A percentile compares a stretch with the other conserved stretches of the same genome.
Conservation (phyloP, 2,113 vertebrate genomes). For the Bucco capensis region DNA sequence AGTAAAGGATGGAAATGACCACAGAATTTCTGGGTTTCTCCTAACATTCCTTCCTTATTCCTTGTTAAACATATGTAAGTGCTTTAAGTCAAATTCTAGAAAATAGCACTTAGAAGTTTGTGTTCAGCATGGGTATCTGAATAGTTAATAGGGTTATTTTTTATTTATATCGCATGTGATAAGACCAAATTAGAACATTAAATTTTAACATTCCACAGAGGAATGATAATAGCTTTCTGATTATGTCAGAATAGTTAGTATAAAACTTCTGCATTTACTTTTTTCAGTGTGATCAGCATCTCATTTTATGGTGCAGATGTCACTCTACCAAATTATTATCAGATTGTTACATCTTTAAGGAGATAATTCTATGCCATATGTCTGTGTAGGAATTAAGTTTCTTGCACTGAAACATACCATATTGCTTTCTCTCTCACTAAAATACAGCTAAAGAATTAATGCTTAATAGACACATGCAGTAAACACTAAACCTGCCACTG, state of each 20-base stretch:
- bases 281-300: conserved; percentile 58
- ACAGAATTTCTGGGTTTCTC: not conserved
- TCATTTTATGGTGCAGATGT: conserved; percentile 66
- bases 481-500: not conserved
- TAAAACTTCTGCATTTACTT: conserved; percentile 36
- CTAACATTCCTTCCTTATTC: not conserved
- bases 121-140: conserved; percentile 32
- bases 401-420: conserved; percentile 15
- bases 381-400: conserved; percentile 46
- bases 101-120: conserved; percentile 19
- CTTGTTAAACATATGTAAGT: not conserved
- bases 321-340: conserved; percentile 48
- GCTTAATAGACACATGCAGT: conserved; percentile 17
- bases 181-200: conserved; percentile 67
- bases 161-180: conserved; percentile 68
- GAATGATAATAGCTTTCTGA: conserved; percentile 47
- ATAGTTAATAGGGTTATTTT: conserved; percentile 57
- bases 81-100: conserved; percentile 3
- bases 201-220: conserved; percentile 65
- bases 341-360: conserved; percentile 41
- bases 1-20: not conserved
- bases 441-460: conserved; percentile 56
- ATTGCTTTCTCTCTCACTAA: conserved; percentile 27
- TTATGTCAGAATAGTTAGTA: conserved; percentile 49
- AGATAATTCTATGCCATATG: conserved; percentile 61